These are phyloP conservation scores for Cryptops parisi DNA, from an alignment of 2,888 invertebrate genomes.

Conservation along the genomic window DNA sequence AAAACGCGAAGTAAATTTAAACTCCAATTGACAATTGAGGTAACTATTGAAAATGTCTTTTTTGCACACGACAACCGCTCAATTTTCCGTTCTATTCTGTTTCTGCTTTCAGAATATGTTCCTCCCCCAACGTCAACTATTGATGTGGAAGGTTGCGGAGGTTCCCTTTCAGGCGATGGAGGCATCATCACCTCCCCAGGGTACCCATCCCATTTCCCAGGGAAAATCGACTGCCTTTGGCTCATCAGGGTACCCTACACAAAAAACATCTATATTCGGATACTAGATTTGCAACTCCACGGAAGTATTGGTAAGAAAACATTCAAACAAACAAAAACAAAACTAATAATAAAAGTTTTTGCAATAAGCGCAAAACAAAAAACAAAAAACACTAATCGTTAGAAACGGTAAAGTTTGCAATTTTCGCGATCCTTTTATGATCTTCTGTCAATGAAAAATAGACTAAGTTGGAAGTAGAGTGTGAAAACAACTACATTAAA, in stretches of 20 bases:
- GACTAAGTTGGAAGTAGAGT: too few species aligned
- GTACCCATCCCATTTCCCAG: slow-evolving; percentile 31
- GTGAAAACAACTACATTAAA: too few species aligned
- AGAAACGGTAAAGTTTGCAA: too few species aligned
- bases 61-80: too few species aligned
- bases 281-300: slow-evolving; percentile 32
- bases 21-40: too few species aligned
- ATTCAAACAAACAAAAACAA: neutral
- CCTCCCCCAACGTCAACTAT: slow-evolving; percentile 24
- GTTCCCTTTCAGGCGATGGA: slow-evolving; percentile 26
- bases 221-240: slow-evolving; percentile 34
- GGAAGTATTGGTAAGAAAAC: slow-evolving; percentile 26
- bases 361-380: too few species aligned
- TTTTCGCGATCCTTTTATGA: too few species aligned
- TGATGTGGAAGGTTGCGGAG: slow-evolving; percentile 24
- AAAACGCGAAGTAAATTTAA: too few species aligned
- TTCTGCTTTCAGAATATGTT: slow-evolving; percentile 21
- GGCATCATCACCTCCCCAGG: slow-evolving; percentile 34
- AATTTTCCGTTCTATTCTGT: too few species aligned
- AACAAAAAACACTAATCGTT: too few species aligned
- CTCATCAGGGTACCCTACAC: slow-evolving; percentile 31
- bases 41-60: too few species aligned
- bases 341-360: neutral
- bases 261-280: slow-evolving; percentile 31
- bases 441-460: too few species aligned